Percentiles rank a stretch among this genome's conserved stretches.
Conservation (phyloP, 2,113 vertebrate species). For the Rhinogobius similis region DNA sequence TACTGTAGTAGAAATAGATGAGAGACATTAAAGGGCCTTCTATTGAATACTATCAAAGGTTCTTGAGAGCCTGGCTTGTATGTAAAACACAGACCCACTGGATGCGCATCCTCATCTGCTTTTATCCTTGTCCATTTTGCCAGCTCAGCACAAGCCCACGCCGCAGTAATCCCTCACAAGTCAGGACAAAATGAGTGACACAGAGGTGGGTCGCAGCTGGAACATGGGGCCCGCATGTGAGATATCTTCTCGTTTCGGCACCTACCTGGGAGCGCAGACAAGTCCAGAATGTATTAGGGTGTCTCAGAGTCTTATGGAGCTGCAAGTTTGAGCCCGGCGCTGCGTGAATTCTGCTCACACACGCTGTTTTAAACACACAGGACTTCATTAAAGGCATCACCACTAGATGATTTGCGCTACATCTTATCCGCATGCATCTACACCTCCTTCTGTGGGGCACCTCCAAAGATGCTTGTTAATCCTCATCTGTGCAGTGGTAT, state of each 20-base stretch:
- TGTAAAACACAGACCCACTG: constrained; percentile 64
- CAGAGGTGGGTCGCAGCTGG: constrained; percentile 58
- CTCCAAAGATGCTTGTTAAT: constrained; percentile 66
- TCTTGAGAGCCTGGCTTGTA: constrained; percentile 35
- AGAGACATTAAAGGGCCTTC: constrained; percentile 35
- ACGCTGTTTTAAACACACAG: constrained; percentile 57
- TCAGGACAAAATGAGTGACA: constrained; percentile 70
- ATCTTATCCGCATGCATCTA: constrained; percentile 50
- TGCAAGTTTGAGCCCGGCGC: constrained; percentile 16
- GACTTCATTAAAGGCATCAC: constrained; percentile 70
- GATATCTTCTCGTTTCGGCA: constrained; percentile 51
- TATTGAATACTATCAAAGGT: constrained; percentile 41
- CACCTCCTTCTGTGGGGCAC: constrained; percentile 32
- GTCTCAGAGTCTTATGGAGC: constrained; percentile 22
- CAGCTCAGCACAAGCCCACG: constrained; percentile 68
- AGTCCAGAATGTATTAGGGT: constrained; percentile 38
- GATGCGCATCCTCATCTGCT: constrained; percentile 40
- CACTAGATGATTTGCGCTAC: constrained; percentile 39
- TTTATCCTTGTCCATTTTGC: constrained; percentile 64
- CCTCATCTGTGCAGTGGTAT: constrained; percentile 23
- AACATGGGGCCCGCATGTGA: constrained; percentile 45
- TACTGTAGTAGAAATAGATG: constrained; percentile 23
- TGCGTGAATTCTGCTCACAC: constrained; percentile 36
- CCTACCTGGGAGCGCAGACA: constrained; percentile 43
- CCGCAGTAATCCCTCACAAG: constrained; percentile 69